A percentile compares a stretch with the other conserved stretches of the same genome.
Conservation (phyloP, 2,888 invertebrate genomes). For the Seira ritae region DNA sequence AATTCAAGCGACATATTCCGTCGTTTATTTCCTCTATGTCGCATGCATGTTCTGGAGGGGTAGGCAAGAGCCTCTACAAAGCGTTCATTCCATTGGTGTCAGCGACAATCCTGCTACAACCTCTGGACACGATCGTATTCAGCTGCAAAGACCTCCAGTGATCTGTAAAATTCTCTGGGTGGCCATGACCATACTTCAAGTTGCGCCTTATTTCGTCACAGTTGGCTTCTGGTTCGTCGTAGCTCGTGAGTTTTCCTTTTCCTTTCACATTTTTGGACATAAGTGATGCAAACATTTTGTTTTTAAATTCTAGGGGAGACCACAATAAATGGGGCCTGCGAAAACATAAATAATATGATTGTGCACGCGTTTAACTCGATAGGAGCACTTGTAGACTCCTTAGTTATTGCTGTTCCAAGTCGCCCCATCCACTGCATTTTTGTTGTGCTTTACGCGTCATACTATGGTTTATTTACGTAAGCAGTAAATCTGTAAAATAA, state of each 20-base stretch:
- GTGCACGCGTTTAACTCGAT: constrained; percentile 62
- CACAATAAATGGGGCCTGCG: not conserved
- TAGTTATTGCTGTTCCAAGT: constrained; percentile 63
- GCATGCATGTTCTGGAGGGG: not conserved
- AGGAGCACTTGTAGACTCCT: constrained; percentile 53
- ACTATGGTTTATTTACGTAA: constrained; percentile 59
- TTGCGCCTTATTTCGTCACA: constrained; percentile 58
- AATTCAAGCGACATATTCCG: constrained; percentile 58
- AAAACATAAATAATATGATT: constrained; percentile 41
- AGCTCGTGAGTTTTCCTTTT: too few relatives aligned
- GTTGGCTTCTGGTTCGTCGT: constrained; percentile 28
- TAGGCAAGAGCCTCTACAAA: constrained; percentile 12
- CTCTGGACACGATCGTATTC: too few relatives aligned
- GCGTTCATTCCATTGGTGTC: too few relatives aligned
- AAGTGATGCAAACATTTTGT: too few relatives aligned
- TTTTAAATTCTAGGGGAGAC: too few relatives aligned
- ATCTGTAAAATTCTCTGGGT: constrained; percentile 50
- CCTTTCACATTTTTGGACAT: too few relatives aligned
- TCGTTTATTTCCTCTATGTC: constrained; percentile 47
- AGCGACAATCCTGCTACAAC: too few relatives aligned
- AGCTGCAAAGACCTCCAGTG: too few relatives aligned
- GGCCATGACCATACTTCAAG: constrained; percentile 46
- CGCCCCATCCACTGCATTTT: constrained; percentile 58
- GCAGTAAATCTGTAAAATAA: not conserved
- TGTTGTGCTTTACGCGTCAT: constrained; percentile 36